Base-by-base conservation (phyloP, 2,113 vertebrate genomes). In the Ictidomys tridecemlineatus region DNA sequence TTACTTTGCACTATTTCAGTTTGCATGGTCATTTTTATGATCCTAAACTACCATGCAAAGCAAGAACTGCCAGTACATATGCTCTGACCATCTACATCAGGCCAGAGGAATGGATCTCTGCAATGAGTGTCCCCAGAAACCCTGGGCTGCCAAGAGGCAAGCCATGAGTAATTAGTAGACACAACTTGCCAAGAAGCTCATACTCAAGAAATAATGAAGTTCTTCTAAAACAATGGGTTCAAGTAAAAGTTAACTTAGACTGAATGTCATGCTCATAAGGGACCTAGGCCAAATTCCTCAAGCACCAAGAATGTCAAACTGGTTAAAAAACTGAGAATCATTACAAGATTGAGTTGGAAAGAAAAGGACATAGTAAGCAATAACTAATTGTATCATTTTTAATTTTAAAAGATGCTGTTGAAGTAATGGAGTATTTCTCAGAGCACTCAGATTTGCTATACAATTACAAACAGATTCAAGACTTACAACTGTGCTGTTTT, bases 191-290 rank as follows among this genome's bases (percentile, higher is more conserved):
- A 72, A 39, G 34, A 92, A 77, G 16, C 34, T 95, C 70, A 65
- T 51, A 65, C 51, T 91, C 20, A 88, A 72, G 17, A 30, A 73
- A 65, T 63, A 91, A 53, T 77, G 34, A 86, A 90, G 69, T 76
- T 91, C 28, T 58, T 93, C 84, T 53, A 34, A 86, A 93, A 83
- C n/a, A 67, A 9, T 78, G 24, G 92, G 42, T 67, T 65, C 37
- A 63, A 34, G 18, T 67, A 56, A 45, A 82, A 91, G 37, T 73
- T 63, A 95, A 78, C 0, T 34, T 32, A 12, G 34, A 83, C 9
- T 13, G 20, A 95, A 28, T 77, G 20, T 8, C 67, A 26, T n/a
- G 22, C n/a, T 37, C 18, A n/a, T 24, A 26, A 92, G 58, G 2
- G 24, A 28, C 39, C 26, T 34, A 26, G 26, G n/a, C 34, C n/a